These are phyloP conservation scores for Kuschelorhynchus macadamiae DNA, from an alignment of 2,888 invertebrate genomes.

Conservation along the genomic window DNA sequence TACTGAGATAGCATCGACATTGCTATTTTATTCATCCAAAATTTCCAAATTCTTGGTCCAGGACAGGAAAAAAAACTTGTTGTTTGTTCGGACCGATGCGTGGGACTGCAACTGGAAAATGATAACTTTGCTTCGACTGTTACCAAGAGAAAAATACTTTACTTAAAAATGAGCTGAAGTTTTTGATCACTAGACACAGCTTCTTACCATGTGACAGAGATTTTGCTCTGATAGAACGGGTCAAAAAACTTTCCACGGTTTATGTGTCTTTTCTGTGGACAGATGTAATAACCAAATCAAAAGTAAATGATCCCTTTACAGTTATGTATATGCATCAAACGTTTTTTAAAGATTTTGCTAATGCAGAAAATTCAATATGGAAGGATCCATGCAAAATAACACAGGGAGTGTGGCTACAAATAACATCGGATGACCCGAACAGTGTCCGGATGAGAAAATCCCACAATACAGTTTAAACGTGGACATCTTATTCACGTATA, in stretches of 20 bases:
- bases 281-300: conserved; percentile 27
- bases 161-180: conserved; percentile 28
- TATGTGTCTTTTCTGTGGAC: conserved; percentile 24
- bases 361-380: conserved; percentile 27
- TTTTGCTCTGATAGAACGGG: conserved; percentile 26
- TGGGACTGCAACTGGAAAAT: conserved; percentile 34
- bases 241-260: conserved; percentile 14
- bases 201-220: conserved; percentile 26
- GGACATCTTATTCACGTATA: conserved; percentile 30
- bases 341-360: conserved; percentile 32
- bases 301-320: conserved; percentile 19
- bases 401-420: conserved; percentile 32
- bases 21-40: conserved; percentile 18
- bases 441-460: conserved; percentile 25
- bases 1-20: conserved; percentile 22
- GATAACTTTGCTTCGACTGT: conserved; percentile 15
- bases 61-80: conserved; percentile 30
- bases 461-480: conserved; percentile 32
- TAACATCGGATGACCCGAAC: conserved; percentile 33
- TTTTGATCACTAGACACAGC: conserved; percentile 20
- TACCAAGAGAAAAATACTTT: conserved; percentile 16
- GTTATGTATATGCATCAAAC: conserved; percentile 38
- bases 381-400: conserved; percentile 38
- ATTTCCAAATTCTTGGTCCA: conserved; percentile 23
- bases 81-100: conserved; percentile 31